Evolutionary conservation across 2,888 invertebrate genomes (phyloP), one percentile per base, ranked within the genome.

Genomic region (Ariolimax columbianus): DNA sequence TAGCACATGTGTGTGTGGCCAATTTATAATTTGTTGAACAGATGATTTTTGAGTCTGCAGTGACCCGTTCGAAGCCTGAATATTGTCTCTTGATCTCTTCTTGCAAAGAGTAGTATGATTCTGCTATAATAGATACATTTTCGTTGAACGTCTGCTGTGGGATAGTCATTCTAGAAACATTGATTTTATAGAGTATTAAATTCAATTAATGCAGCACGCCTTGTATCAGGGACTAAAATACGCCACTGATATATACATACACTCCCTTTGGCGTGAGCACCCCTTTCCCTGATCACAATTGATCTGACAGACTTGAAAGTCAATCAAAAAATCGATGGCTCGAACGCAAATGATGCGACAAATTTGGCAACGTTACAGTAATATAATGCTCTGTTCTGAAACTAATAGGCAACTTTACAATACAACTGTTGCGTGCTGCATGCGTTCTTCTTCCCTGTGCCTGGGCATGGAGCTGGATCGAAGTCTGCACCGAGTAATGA

Each of bases 341-440:
- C 19, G 19, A 38, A 70, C 36, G 38, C 19, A 70, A 38, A 70
- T 70, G 70, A 38, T 36, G 70, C 70, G 70, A 17, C 36, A 70
- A 70, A 38, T 70, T 36, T 70, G 38, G 70, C 70, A 36, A 26
- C 36, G 38, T 70, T 70, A 70, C 70, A 70, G 70, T 38, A 70
- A 36, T 36, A 38, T 70, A 70, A 36, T 38, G 70, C 23, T 36
- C 33, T 70, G 70, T 17, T 38, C 36, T 38, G 38, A 17, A 36
- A 23, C 38, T 70, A 38, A 70, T 23, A 36, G 36, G 36, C 17
- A 23, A 38, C 66, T 19, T 36, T 17, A 70, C 70, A 70, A 38
- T 38, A 38, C 70, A 36, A 36, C 36, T 38, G 17, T 70, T 38
- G 70, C 70, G 70, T 70, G 70, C 33, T 14, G 70, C 38, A 38